Conservation (phyloP, 1,140 invertebrate genomes). For the Panagrolaimus sp. region DNA sequence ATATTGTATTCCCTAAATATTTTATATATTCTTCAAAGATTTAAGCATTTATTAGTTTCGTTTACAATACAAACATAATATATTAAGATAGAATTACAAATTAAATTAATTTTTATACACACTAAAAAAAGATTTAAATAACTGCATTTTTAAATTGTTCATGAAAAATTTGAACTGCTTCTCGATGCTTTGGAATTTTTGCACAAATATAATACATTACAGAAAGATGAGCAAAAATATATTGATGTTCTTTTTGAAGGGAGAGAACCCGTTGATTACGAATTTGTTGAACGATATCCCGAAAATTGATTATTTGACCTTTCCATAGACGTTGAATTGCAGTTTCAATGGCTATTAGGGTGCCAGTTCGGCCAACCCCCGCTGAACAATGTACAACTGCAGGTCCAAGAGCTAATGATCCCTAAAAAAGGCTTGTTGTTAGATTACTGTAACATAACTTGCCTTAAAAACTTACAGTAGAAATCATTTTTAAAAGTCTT, state of each 20-base stretch:
- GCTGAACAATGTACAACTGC: conserved; percentile 30
- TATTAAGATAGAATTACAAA: too few species aligned
- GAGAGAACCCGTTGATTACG: conserved; percentile 19
- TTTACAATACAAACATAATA: too few species aligned
- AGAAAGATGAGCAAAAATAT: conserved; percentile 27
- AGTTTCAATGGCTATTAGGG: conserved; percentile 18
- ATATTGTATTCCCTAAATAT: too few species aligned
- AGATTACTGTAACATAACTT: background rate
- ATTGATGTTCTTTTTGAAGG: conserved; percentile 28
- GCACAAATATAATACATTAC: conserved; percentile 28
- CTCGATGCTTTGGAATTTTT: conserved; percentile 26
- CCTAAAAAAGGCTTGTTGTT: background rate
- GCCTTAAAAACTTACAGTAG: conserved; percentile 1
- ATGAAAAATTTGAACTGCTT: conserved; percentile 22
- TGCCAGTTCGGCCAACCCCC: conserved; percentile 28
- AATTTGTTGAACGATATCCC: conserved; percentile 21
- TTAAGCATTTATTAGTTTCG: too few species aligned
- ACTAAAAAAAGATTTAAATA: too few species aligned
- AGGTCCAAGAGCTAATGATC: background rate
- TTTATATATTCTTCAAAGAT: too few species aligned
- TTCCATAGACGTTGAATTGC: conserved; percentile 28
- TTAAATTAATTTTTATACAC: too few species aligned
- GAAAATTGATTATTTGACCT: conserved; percentile 19
- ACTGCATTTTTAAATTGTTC: conserved; percentile 15
- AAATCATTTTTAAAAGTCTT: conserved; percentile 23